phyloP scores from a whole-genome alignment of 2,797 vertebrate species.

The Acipenser ruthenus region DNA sequence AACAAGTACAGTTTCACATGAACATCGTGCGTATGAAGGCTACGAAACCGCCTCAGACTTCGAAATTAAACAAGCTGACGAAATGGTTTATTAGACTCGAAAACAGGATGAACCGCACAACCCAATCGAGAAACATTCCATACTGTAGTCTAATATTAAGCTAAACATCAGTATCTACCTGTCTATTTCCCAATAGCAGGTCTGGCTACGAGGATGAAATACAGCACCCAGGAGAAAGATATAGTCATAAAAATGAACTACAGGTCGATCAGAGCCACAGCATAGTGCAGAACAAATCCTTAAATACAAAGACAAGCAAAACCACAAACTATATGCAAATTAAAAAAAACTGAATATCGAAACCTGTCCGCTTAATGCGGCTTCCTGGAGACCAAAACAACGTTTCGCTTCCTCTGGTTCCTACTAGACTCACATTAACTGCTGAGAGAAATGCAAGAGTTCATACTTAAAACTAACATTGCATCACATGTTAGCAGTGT shows the following conservation, averaged over 20 bases:
- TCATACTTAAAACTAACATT: background rate
- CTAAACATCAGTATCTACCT: constrained; percentile 25
- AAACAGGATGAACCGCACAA: background rate
- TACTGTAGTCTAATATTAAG: background rate
- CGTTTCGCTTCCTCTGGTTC: background rate
- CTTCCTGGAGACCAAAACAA: constrained; percentile 8
- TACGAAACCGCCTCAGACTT: no score
- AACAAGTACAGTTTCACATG: no score
- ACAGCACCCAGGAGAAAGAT: constrained; percentile 66
- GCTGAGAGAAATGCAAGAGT: background rate
- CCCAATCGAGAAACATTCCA: background rate
- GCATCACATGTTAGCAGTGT: background rate
- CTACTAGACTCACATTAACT: background rate
- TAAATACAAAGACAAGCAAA: constrained; percentile 5
- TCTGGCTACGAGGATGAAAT: constrained; percentile 66
- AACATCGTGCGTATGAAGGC: no score
- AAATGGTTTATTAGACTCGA: background rate
- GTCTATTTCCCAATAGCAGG: constrained; percentile 52
- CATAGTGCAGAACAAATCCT: constrained; percentile 61
- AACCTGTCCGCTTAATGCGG: constrained; percentile 4
- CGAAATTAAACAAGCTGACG: background rate
- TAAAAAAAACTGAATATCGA: background rate
- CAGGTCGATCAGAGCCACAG: constrained; percentile 57
- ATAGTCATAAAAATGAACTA: constrained; percentile 66
- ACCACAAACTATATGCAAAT: background rate